Evolutionary conservation across 2,888 invertebrate genomes (phyloP), one percentile per base, ranked within the genome.

Genomic region (Ennomos quercinarius): DNA sequence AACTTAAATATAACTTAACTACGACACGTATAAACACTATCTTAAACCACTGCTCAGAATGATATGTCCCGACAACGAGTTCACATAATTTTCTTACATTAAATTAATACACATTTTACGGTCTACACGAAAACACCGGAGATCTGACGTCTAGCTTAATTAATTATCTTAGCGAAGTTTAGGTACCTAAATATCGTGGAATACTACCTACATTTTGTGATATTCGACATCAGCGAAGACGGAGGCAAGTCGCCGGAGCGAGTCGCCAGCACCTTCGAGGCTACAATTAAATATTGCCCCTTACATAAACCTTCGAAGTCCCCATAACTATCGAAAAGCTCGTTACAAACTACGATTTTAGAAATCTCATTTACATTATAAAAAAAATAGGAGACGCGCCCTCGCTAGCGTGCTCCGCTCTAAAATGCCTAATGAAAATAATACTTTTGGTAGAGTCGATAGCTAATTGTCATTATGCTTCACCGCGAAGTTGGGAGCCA

Each of bases 181-280:
- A 86, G 81, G 78, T 84, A 87, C 78, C 76, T 83, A 82, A 73
- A 61, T 80, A 80, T 82, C 77, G 74, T 86, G 83, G 83, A 88
- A 85, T 84, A 83, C 53, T 27, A 61, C 46, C 62, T 64, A 67
- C 56, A 80, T 84, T 83, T 83, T 86, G 86, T 84, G 83, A 87
- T 86, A 84, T 86, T 84, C 78, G 74, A 76, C 66, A 71, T 76
- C 52, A 72, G 66, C 69, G 87, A 92, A 92, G 91, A 86, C 88
- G 92, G 85, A 85, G 91, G 91, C 91, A 87, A 92, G 92, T 92
- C 91, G 82, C 78, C 41, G 50, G 40, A 54, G 74, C 88, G 84
- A 92, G 92, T 92, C 91, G 85, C 92, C 92, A 91, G 90, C 91
- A 87, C 84, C 91, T 92, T 92, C 91, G 78, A 77, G 71, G 65